phyloP scores from a whole-genome alignment of 2,888 invertebrate genomes.

The Leptura quadrifasciata region DNA sequence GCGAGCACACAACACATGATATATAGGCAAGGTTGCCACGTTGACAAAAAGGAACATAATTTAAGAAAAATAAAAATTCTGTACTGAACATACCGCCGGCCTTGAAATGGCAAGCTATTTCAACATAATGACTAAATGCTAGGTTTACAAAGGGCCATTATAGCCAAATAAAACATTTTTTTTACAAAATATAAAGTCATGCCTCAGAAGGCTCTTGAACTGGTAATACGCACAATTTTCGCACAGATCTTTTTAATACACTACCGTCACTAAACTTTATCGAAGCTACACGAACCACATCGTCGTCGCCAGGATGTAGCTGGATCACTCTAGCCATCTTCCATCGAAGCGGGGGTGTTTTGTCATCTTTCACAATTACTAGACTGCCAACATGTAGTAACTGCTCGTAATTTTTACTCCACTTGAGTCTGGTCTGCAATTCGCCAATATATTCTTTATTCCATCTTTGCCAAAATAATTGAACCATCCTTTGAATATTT shows the following conservation, averaged over 20 bases:
- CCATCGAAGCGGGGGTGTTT: slow-evolving; percentile 37
- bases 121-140: background rate
- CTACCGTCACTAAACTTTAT: slow-evolving; percentile 38
- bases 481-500: slow-evolving; percentile 34
- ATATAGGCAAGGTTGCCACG: too few relatives aligned
- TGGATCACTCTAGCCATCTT: slow-evolving; percentile 18
- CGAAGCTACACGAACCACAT: too few relatives aligned
- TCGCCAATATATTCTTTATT: too few relatives aligned
- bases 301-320: slow-evolving; percentile 34
- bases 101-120: too few relatives aligned
- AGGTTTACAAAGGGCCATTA: background rate
- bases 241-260: slow-evolving; percentile 33
- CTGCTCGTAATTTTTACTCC: slow-evolving; percentile 34
- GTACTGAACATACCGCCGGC: too few relatives aligned
- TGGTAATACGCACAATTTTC: slow-evolving; percentile 34
- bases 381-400: slow-evolving; percentile 37
- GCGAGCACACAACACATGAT: too few relatives aligned
- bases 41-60: too few relatives aligned
- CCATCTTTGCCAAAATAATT: slow-evolving; percentile 47
- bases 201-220: background rate
- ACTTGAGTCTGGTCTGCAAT: slow-evolving; percentile 43
- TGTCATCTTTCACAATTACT: too few relatives aligned
- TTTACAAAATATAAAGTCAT: background rate
- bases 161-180: background rate
- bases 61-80: too few relatives aligned